Evolutionary conservation across 2,113 vertebrate genomes (phyloP), one percentile per base, ranked within the genome.

Genomic region (Dendrocopos noguchii): DNA sequence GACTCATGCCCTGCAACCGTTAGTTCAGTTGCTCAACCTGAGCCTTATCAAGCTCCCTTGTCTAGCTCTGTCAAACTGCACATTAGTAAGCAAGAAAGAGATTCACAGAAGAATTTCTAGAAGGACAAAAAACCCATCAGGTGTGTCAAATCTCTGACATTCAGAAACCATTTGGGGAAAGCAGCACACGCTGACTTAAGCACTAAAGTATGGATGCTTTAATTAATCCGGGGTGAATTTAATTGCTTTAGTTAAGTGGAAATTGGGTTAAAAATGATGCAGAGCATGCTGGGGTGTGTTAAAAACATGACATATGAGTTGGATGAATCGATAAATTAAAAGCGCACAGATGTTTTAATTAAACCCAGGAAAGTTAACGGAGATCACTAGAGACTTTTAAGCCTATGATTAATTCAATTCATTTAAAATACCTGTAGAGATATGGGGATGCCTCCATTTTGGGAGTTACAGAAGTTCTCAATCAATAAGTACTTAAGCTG

Each of bases 341-440:
- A 98, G 98, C 83, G 93, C 98, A 98, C 98, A 98, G 98, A 98
- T 98, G 98, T 98, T 98, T 98, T 98, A 98, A 98, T 98, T 98
- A 98, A 98, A 98, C 98, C 97, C 97, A 97, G 96, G 97, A 97
- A 98, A 98, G 97, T 98, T 98, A 98, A 97, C 95, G 56, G 97
- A 98, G 97, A 98, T 97, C 98, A 84, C 98, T 94, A 95, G 98
- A 98, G 98, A 98, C 98, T 98, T 98, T 98, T 98, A 98, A 98
- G 97, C 97, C 97, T 97, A 97, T 98, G 98, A 98, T 98, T 98
- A 98, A 98, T 98, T 98, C 97, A 98, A 98, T 98, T 98, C 97
- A 98, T 98, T 98, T 98, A 97, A 97, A 98, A 98, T 98, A 98
- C 98, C 98, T 98, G 98, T 97, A 98, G 97, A 98, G 98, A 98